Conservation (phyloP, 2,797 vertebrate genomes). For the Sarcophilus harrisii region DNA sequence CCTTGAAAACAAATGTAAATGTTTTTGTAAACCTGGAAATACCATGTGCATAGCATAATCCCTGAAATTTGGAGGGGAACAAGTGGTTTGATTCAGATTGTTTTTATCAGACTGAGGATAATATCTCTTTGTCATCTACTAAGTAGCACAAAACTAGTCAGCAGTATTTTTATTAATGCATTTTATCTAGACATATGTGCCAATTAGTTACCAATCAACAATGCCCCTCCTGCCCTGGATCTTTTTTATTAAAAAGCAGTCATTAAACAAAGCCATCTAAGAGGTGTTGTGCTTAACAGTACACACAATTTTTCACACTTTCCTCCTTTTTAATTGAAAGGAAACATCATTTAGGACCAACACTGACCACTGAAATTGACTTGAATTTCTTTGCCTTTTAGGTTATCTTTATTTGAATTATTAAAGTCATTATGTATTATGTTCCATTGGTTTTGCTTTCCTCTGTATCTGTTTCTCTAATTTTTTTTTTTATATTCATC, state of each 20-base stretch:
- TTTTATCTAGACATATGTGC: background rate
- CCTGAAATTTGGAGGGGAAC: background rate
- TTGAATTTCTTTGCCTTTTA: background rate
- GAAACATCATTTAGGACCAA: background rate
- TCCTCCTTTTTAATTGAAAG: background rate
- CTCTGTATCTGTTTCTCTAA: background rate
- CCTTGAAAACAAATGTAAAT: constrained; percentile 64
- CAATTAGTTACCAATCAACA: background rate
- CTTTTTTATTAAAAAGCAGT: background rate
- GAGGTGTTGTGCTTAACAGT: background rate
- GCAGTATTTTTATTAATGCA: background rate
- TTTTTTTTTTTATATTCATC: background rate
- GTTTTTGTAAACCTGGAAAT: constrained; percentile 59
- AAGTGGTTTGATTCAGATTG: background rate
- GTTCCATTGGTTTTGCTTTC: background rate
- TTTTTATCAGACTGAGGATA: background rate
- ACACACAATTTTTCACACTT: background rate
- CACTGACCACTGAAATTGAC: background rate
- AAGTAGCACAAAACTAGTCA: background rate
- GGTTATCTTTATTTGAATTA: background rate
- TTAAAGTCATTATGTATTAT: background rate
- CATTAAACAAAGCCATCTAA: background rate
- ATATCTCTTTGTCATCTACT: background rate
- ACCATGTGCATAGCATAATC: constrained; percentile 72
- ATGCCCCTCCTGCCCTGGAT: background rate